Evolutionary conservation across 2,888 invertebrate genomes (phyloP), one percentile per base, ranked within the genome.

Genomic region (Chironomus tentans): DNA sequence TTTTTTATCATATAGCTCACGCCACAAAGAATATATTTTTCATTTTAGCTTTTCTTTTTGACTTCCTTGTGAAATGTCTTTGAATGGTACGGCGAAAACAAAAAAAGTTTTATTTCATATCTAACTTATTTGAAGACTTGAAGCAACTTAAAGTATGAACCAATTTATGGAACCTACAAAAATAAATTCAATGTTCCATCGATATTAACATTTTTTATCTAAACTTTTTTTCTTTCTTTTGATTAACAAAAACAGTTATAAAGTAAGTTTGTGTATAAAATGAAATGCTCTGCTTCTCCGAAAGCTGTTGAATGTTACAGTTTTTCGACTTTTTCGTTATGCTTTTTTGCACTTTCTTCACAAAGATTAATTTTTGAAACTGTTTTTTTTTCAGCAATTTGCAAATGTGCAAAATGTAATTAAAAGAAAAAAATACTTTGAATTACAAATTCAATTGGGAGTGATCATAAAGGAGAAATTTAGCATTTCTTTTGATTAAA

Each of bases 201-300:
- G 56, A 56, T 56, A 56, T 56, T 56, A 56, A 15, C 56, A 56
- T 56, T 56, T 56, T 56, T 56, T 56, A 56, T 56, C 56, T 56
- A 56, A 56, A 56, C 18, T 50, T 24, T 24, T 24, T 47, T 50
- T n/a, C 13, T n/a, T 56, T 56, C 15, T 56, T 15, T 56, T 65
- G 21, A 72, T 72, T 61, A 61, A 72, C 61, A 72, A 72, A n/a
- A 28, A 72, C 72, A 72, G 72, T 72, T 72, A 72, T 72, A 72
- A 72, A 48, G 15, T 71, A 71, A 21, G 13, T 15, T 50, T 50
- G 38, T 38, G 38, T 38, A 56, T 56, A 50, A 56, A 56, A 56
- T 56, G 56, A 56, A 56, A 62, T 62, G 72, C 72, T 72, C 28
- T 28, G 72, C 22, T 72, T 56, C 71, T 50, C 21, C 24, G 38